Evolutionary conservation across 2,113 vertebrate species (phyloP).

Genomic region (Nansenia antarctica): DNA sequence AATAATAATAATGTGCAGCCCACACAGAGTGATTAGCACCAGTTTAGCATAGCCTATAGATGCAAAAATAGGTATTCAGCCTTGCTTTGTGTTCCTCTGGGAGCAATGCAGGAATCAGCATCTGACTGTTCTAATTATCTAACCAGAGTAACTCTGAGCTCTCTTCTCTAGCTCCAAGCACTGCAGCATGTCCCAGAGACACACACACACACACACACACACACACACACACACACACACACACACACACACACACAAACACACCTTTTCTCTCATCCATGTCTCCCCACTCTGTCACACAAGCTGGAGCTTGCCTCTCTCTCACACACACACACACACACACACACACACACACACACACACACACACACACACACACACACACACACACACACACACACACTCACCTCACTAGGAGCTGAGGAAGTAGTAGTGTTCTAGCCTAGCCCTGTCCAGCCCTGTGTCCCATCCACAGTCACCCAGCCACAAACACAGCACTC

Average conservation of each 20-base stretch:
- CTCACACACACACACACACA: slow-evolving; percentile 1
- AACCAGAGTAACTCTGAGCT: slow-evolving; percentile 38
- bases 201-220: slow-evolving; percentile 27
- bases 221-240: slow-evolving; percentile 18
- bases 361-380: background rate
- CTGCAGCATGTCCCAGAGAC: slow-evolving; percentile 34
- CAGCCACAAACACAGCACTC: background rate
- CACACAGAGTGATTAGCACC: slow-evolving; percentile 55
- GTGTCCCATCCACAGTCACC: background rate
- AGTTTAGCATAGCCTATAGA: slow-evolving; percentile 46
- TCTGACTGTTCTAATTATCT: slow-evolving; percentile 64
- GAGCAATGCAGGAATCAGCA: slow-evolving; percentile 55
- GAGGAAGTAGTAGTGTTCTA: slow-evolving; percentile 9
- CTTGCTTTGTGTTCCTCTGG: slow-evolving; percentile 49
- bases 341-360: slow-evolving; percentile 5
- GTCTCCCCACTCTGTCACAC: background rate
- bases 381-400: slow-evolving; percentile 17
- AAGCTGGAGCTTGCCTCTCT: background rate
- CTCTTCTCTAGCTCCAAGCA: slow-evolving; percentile 27
- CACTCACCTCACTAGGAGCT: slow-evolving; percentile 42
- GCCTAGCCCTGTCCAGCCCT: slow-evolving; percentile 17
- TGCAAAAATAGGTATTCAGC: slow-evolving; percentile 46
- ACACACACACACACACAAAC: background rate
- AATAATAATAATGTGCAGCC: slow-evolving; percentile 39
- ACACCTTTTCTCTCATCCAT: background rate